These are phyloP conservation scores for Andrena camellia DNA, from an alignment of 2,888 invertebrate genomes.

Conservation along the genomic window DNA sequence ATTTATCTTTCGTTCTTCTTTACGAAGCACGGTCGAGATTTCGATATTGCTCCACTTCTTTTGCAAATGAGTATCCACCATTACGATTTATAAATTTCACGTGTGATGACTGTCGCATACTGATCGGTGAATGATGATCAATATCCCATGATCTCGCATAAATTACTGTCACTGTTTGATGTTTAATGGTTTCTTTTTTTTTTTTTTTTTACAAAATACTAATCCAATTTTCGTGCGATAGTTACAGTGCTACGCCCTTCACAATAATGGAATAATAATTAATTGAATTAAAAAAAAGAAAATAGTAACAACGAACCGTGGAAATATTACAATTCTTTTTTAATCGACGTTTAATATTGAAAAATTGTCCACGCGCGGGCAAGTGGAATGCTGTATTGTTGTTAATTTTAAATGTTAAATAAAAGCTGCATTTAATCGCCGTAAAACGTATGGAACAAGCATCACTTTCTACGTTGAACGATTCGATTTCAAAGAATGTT, in stretches of 20 bases:
- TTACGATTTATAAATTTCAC: constrained; percentile 22
- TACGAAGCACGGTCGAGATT: constrained; percentile 23
- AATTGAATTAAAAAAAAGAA: constrained; percentile 54
- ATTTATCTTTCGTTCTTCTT: constrained; percentile 20
- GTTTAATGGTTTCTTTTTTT: constrained; percentile 23
- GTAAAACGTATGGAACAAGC: constrained; percentile 5
- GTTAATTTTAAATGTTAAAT: constrained; percentile 51
- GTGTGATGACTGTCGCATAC: constrained; percentile 35
- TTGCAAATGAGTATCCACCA: constrained; percentile 13
- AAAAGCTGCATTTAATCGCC: constrained; percentile 38
- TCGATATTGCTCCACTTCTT: constrained; percentile 15
- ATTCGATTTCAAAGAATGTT: constrained; percentile 1
- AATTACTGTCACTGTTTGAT: constrained; percentile 27
- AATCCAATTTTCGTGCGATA: constrained; percentile 28
- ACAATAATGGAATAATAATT: constrained; percentile 36
- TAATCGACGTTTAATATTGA: constrained; percentile 26
- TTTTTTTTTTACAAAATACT: constrained; percentile 30
- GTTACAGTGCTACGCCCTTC: constrained; percentile 13
- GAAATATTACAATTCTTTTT: constrained; percentile 35
- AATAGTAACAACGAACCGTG: constrained; percentile 44
- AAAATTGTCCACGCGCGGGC: constrained; percentile 25
- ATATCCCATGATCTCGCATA: constrained; percentile 24
- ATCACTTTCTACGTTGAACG: constrained; percentile 9
- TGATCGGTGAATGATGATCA: constrained; percentile 21
- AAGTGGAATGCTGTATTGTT: constrained; percentile 42